A percentile compares a stretch with the other conserved stretches of the same genome.
These are phyloP conservation scores for Apodemus speciosus DNA, from an alignment of 2,113 vertebrate genomes.

Conservation along the genomic window DNA sequence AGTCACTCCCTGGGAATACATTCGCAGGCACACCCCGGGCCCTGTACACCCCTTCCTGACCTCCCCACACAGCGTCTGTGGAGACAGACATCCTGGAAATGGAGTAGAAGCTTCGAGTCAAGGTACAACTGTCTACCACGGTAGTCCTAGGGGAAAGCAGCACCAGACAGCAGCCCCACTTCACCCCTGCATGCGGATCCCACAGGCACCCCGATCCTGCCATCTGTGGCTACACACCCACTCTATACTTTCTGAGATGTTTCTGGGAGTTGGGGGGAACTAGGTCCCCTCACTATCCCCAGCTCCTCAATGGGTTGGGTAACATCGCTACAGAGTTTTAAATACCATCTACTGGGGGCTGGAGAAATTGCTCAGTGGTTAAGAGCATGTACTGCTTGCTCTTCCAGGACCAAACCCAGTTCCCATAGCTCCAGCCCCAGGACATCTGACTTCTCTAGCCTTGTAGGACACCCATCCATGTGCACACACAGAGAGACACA, in stretches of 20 bases:
- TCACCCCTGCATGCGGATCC: not conserved
- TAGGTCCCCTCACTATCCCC: not conserved
- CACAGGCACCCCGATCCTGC: not conserved
- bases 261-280: constrained; percentile 21
- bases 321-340: constrained; percentile 23
- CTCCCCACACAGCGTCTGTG: not conserved
- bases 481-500: not conserved
- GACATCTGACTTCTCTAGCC: not conserved
- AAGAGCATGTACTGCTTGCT: not conserved
- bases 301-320: not conserved
- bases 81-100: not conserved
- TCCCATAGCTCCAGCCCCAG: not conserved
- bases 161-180: not conserved
- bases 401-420: not conserved
- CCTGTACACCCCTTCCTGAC: not conserved
- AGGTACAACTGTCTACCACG: not conserved
- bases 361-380: not conserved
- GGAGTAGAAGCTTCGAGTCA: not conserved
- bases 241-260: constrained; percentile 7
- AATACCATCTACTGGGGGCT: not conserved
- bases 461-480: not conserved
- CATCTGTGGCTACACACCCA: constrained; percentile 45
- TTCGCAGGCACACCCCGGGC: constrained; percentile 36
- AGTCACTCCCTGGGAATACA: constrained; percentile 53
- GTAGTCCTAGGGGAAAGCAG: not conserved